Percentiles rank a stretch among this genome's conserved stretches.
phyloP scores from a whole-genome alignment of 2,888 invertebrate genomes.

The Odontothrips loti region DNA sequence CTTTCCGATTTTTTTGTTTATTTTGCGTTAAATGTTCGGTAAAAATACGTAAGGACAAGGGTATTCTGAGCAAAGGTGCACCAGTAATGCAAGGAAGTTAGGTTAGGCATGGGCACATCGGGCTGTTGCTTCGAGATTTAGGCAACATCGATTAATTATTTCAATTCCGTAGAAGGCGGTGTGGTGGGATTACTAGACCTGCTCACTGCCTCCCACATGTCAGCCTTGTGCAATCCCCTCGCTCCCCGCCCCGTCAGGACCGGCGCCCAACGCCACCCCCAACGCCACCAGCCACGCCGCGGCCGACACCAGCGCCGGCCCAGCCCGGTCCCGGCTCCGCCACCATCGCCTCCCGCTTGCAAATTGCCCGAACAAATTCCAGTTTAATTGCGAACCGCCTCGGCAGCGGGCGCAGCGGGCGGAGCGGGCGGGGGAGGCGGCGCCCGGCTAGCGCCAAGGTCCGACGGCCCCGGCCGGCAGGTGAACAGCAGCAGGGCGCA shows the following conservation, averaged over 20 bases:
- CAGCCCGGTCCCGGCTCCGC: not conserved
- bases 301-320: not conserved
- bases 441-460: too few species aligned
- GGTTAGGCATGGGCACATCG: too few species aligned
- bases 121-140: too few species aligned
- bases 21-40: too few species aligned
- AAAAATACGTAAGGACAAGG: too few species aligned
- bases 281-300: not conserved
- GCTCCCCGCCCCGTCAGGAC: too few species aligned
- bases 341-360: not conserved
- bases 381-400: slow-evolving; percentile 3
- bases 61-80: too few species aligned
- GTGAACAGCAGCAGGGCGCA: not conserved
- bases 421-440: not conserved
- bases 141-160: too few species aligned
- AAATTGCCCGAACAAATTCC: slow-evolving; percentile 24
- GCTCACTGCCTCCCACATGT: not conserved
- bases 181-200: too few species aligned
- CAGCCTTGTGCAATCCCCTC: not conserved
- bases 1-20: too few species aligned
- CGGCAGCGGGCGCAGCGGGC: not conserved
- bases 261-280: not conserved
- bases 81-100: too few species aligned
- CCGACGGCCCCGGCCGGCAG: not conserved
- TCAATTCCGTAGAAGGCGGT: too few species aligned